phyloP scores from a whole-genome alignment of 2,888 invertebrate genomes.

The Cheilosia pagana region DNA sequence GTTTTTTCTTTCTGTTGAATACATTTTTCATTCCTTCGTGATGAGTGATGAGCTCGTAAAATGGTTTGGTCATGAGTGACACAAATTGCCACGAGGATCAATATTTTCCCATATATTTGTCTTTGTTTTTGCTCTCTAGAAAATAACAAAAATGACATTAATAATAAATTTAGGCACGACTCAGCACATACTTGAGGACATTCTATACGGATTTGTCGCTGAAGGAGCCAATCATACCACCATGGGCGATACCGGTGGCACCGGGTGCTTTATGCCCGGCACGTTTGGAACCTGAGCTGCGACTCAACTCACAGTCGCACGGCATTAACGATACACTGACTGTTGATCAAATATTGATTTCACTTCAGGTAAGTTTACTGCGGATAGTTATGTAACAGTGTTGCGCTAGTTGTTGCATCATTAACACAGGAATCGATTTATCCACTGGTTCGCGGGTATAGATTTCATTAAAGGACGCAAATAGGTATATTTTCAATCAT shows the following conservation, averaged over 20 bases:
- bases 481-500: too few species aligned
- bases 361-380: constrained; percentile 83
- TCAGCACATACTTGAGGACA: constrained; percentile 83
- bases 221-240: constrained; percentile 84
- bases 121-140: constrained; percentile 20
- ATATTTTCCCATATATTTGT: constrained; percentile 26
- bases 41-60: constrained; percentile 63
- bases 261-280: constrained; percentile 84
- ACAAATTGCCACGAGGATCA: constrained; percentile 62
- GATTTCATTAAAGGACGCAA: not conserved
- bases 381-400: not conserved
- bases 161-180: constrained; percentile 78
- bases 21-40: constrained; percentile 30
- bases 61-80: constrained; percentile 34
- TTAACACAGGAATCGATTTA: constrained; percentile 10
- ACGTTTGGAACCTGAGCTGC: constrained; percentile 84
- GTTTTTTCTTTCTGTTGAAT: constrained; percentile 30
- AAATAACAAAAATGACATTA: constrained; percentile 58
- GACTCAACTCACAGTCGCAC: constrained; percentile 81
- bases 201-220: constrained; percentile 84
- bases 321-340: constrained; percentile 80
- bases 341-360: constrained; percentile 84
- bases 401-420: not conserved
- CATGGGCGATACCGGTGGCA: constrained; percentile 84
- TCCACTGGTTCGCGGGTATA: constrained; percentile 11